Conservation (phyloP, 2,113 vertebrate genomes). For the Megaleporinus macrocephalus region DNA sequence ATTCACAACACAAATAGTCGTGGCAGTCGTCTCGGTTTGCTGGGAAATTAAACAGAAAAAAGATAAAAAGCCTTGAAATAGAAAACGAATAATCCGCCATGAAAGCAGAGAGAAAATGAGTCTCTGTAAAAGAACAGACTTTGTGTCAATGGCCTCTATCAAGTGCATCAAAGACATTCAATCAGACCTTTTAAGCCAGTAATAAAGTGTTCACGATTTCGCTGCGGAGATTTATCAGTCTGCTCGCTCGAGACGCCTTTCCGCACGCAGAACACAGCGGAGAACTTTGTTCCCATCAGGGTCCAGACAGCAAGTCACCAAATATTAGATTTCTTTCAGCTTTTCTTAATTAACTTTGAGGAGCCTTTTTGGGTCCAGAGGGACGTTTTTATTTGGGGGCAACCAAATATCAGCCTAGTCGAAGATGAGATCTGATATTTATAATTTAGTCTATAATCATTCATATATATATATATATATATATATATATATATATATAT, state of each 20-base stretch:
- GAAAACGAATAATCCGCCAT: constrained; percentile 5
- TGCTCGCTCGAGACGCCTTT: too few species aligned
- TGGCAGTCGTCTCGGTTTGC: constrained; percentile 31
- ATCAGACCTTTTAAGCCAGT: constrained; percentile 12
- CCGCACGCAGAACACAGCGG: too few species aligned
- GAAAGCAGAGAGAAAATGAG: background rate
- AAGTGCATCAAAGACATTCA: constrained; percentile 32
- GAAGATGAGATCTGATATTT: too few species aligned
- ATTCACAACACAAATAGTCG: constrained; percentile 45
- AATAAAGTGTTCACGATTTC: constrained; percentile 26
- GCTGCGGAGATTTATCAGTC: constrained; percentile 7
- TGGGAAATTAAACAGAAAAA: constrained; percentile 25
- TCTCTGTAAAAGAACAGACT: constrained; percentile 1
- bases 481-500: too few species aligned
- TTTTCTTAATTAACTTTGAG: constrained; percentile 30
- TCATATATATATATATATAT: too few species aligned
- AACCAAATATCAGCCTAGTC: too few species aligned
- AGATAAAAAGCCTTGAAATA: constrained; percentile 35
- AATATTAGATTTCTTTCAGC: background rate
- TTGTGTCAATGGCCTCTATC: constrained; percentile 16
- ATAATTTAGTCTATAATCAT: too few species aligned
- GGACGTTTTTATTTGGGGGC: constrained; percentile 15
- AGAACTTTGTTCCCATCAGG: background rate
- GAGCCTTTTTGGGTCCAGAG: constrained; percentile 8
- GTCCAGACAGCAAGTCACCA: background rate